phyloP scores from a whole-genome alignment of 2,113 vertebrate genomes.

The Naja naja region DNA sequence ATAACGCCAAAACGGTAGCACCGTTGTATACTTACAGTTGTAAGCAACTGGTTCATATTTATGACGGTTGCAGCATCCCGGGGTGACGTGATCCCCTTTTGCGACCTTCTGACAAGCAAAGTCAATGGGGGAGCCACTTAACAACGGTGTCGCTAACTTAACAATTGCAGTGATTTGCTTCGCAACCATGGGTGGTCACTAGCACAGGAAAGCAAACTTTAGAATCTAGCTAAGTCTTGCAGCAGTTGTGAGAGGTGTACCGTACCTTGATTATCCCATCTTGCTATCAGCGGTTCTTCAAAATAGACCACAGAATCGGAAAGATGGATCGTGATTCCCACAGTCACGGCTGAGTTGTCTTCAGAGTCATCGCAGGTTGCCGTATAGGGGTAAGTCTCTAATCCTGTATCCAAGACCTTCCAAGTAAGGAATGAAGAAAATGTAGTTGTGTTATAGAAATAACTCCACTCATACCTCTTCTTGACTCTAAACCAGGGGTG shows the following conservation, averaged over 20 bases:
- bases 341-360: constrained; percentile 30
- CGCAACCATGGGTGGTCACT: background rate
- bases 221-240: background rate
- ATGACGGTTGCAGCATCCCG: no score
- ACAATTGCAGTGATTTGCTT: no score
- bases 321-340: constrained; percentile 73
- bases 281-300: constrained; percentile 75
- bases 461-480: background rate
- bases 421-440: background rate
- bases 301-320: constrained; percentile 74
- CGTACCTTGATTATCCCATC: constrained; percentile 82
- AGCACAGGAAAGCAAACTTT: background rate
- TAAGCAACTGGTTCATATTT: no score
- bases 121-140: no score
- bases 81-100: no score
- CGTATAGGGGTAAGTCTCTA: constrained; percentile 73
- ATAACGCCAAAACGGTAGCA: no score
- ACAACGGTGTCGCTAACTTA: no score
- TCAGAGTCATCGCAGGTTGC: constrained; percentile 59
- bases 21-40: no score
- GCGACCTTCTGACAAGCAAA: no score
- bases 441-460: background rate
- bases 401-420: constrained; percentile 73
- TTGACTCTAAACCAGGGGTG: background rate
- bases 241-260: no score